Evolutionary conservation across 37 sponge, comb jelly and placozoan genomes (phyloP).

Genomic region (Amphimedon queenslandica): DNA sequence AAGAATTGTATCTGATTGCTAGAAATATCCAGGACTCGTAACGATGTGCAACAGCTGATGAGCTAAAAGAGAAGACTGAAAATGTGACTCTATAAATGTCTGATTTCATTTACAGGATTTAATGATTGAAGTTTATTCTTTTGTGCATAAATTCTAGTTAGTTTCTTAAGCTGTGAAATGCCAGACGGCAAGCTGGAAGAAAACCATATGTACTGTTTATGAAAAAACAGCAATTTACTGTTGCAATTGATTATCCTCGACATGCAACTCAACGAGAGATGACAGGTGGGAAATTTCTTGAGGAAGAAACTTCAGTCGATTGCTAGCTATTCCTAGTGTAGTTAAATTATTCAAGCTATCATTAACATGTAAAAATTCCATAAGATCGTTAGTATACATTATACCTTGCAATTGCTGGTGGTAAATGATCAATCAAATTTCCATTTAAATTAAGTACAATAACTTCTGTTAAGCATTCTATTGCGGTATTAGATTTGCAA

Average conservation of each 20-base stretch:
- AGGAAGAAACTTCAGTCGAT: constrained; percentile 29
- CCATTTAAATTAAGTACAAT: constrained; percentile 40
- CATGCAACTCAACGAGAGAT: constrained; percentile 39
- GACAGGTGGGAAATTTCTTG: constrained; percentile 23
- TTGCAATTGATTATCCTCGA: constrained; percentile 48
- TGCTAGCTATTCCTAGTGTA: constrained; percentile 36
- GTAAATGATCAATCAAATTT: constrained; percentile 25
- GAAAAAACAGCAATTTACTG: too few relatives aligned
- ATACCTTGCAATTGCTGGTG: constrained; percentile 6
- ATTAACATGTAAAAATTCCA: not conserved
- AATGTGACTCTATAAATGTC: too few relatives aligned
- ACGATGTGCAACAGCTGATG: constrained; percentile 29
- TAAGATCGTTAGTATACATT: not conserved
- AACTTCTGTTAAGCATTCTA: constrained; percentile 8
- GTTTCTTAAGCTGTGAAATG: constrained; percentile 18
- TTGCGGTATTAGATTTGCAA: not conserved
- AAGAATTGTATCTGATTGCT: constrained; percentile 50
- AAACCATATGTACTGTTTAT: not conserved
- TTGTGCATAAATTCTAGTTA: constrained; percentile 43
- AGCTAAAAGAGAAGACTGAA: not conserved
- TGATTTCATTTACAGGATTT: constrained; percentile 21
- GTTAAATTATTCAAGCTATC: constrained; percentile 19
- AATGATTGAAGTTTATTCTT: constrained; percentile 40
- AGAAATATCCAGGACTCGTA: constrained; percentile 52
- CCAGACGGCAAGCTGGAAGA: constrained; percentile 26